Percentiles rank a stretch among this genome's conserved stretches.
Evolutionary conservation across 2,888 invertebrate genomes (phyloP).

Genomic region (Dicycla oo): DNA sequence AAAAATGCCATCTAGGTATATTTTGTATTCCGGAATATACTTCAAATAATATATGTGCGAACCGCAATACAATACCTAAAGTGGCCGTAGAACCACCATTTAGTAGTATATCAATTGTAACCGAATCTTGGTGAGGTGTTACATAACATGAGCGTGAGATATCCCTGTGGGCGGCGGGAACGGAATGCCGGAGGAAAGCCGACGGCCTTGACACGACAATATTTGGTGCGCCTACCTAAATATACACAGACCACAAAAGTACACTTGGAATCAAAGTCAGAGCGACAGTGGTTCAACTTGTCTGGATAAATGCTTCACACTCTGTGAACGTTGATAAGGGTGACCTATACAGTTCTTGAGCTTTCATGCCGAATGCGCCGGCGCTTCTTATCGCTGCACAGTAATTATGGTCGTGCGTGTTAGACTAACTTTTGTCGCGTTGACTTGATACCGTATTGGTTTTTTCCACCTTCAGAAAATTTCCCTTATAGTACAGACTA

Average conservation of each 20-base stretch:
- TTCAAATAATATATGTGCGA: conserved; percentile 31
- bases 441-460: conserved; percentile 24
- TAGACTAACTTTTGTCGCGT: conserved; percentile 65
- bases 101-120: conserved; percentile 80
- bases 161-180: conserved; percentile 88
- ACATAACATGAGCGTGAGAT: conserved; percentile 87
- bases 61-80: conserved; percentile 35
- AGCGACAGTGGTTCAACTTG: conserved; percentile 64
- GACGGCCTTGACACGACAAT: conserved; percentile 89
- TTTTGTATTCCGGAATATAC: conserved; percentile 46
- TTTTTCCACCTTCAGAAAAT: conserved; percentile 11
- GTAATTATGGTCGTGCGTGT: conserved; percentile 79
- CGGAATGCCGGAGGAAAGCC: conserved; percentile 89
- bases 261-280: conserved; percentile 37
- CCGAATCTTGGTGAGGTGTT: conserved; percentile 83
- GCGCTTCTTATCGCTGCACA: conserved; percentile 79
- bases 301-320: conserved; percentile 51
- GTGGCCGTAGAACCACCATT: conserved; percentile 47
- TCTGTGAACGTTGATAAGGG: conserved; percentile 75
- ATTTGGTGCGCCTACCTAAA: conserved; percentile 85
- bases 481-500: conserved; percentile 10
- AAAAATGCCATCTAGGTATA: conserved; percentile 36
- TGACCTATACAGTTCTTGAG: conserved; percentile 77
- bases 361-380: conserved; percentile 85
- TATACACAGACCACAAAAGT: conserved; percentile 73